phyloP scores from a whole-genome alignment of 2,888 invertebrate genomes.

The Allygus modestus region DNA sequence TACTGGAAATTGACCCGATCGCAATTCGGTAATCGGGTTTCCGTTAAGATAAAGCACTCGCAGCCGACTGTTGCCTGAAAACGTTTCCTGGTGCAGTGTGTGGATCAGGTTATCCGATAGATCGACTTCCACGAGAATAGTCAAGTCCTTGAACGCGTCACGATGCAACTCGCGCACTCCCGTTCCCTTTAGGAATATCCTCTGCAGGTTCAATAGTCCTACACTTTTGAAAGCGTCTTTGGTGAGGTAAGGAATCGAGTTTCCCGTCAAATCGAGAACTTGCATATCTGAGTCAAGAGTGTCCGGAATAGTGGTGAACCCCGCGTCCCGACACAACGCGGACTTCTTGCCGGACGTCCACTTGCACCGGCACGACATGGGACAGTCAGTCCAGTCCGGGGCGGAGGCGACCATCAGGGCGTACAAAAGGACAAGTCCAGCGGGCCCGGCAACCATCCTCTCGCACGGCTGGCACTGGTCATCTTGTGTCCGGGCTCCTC shows the following conservation, averaged over 20 bases:
- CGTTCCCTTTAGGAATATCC: conserved; percentile 87
- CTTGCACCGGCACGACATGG: conserved; percentile 91
- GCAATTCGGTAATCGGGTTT: conserved; percentile 86
- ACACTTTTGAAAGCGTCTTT: conserved; percentile 88
- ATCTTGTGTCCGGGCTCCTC: conserved; percentile 60
- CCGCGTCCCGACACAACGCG: conserved; percentile 89
- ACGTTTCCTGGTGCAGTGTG: conserved; percentile 86
- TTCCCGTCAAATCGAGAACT: conserved; percentile 90
- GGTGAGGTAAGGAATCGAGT: conserved; percentile 85
- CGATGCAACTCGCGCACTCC: conserved; percentile 86
- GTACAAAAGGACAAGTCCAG: conserved; percentile 67
- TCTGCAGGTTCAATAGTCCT: conserved; percentile 90
- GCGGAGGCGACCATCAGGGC: conserved; percentile 76
- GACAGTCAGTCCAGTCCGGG: conserved; percentile 93
- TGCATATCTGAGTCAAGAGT: conserved; percentile 87
- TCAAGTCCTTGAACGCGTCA: conserved; percentile 91
- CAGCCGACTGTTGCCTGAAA: conserved; percentile 90
- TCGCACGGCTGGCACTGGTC: conserved; percentile 52
- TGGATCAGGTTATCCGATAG: conserved; percentile 89
- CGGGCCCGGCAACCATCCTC: conserved; percentile 63
- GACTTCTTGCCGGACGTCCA: conserved; percentile 96
- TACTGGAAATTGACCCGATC: conserved; percentile 88
- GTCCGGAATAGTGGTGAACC: conserved; percentile 87
- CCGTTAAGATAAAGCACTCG: conserved; percentile 87
- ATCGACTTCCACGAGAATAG: conserved; percentile 92